Evolutionary conservation across 1,140 invertebrate species (phyloP), one percentile per base, ranked within the genome.

Genomic region (Penaeus vannamei): DNA sequence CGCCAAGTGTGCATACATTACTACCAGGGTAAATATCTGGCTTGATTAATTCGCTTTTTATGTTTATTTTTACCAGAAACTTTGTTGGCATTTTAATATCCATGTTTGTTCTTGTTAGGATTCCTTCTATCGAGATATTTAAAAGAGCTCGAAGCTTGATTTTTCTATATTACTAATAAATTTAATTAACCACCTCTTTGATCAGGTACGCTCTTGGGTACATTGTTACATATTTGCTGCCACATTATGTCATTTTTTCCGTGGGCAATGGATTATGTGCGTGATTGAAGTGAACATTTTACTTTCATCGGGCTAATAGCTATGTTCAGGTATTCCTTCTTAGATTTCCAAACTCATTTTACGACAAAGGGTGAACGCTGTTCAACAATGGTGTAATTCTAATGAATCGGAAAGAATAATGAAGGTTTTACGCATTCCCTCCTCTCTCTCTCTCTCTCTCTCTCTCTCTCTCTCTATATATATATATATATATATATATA

Each of bases 71-170:
- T 90, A 84, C 59, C 83, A 62, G 83, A 84, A 84, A 84, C 83
- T 84, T 84, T 84, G 88, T 90, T 90, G 69, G 88, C 77, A 85
- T 90, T 85, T 90, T 90, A 90, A 90, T 90, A 90, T 85, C 83
- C 88, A 42, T 85, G 88, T 79, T 90, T 90, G 77, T 79, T 80
- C 77, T 90, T 80, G 81, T 90, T 85, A 84, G 88, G 84, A 90
- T 81, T 79, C 76, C 53, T 85, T 80, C 84, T 80, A 85, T 90
- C 77, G 60, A 59, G 62, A 29, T 85, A 81, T 85, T 85, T 59
- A 81, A 62, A 85, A 90, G 69, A 80, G 80, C 61, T 32, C 81
- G 66, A 66, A 69, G 76, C 26, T 46, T 88, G 59, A 26, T 26
- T 32, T 29, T 46, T 29, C 72, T 76, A 36, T 76, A 76, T 76